phyloP scores from a whole-genome alignment of 2,888 invertebrate genomes.

The Drosophila mayaguana region DNA sequence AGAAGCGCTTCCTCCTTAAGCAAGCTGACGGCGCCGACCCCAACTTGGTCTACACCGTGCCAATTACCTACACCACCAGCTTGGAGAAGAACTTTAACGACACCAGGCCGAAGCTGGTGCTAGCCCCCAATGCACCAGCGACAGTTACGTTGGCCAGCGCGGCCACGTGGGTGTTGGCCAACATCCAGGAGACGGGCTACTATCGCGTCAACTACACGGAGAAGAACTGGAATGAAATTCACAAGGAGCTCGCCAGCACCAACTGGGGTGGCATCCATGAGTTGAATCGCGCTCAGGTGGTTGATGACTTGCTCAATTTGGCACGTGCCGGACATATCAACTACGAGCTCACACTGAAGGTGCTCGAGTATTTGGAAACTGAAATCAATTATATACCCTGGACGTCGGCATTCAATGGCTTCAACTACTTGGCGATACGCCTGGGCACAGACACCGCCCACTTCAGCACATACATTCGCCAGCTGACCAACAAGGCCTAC shows the following conservation, averaged over 20 bases:
- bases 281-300: conserved; percentile 91
- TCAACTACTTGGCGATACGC: conserved; percentile 83
- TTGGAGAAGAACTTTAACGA: conserved; percentile 60
- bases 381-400: conserved; percentile 92
- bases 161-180: conserved; percentile 79
- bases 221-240: conserved; percentile 87
- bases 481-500: conserved; percentile 86
- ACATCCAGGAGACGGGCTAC: conserved; percentile 83
- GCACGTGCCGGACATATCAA: conserved; percentile 88
- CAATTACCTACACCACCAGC: conserved; percentile 81
- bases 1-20: conserved; percentile 82
- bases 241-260: conserved; percentile 26
- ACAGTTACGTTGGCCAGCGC: conserved; percentile 7
- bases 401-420: conserved; percentile 88
- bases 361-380: conserved; percentile 89
- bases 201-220: conserved; percentile 90
- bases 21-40: conserved; percentile 57
- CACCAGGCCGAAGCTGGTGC: conserved; percentile 71
- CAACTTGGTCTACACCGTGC: conserved; percentile 75
- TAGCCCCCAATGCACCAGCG: conserved; percentile 13
- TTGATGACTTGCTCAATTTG: conserved; percentile 92
- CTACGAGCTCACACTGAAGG: conserved; percentile 88
- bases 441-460: conserved; percentile 71
- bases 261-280: conserved; percentile 86
- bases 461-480: conserved; percentile 85